Percentiles rank a stretch among this genome's conserved stretches.
These are phyloP conservation scores for Aphrophora alni DNA, from an alignment of 2,888 invertebrate genomes.

Conservation along the genomic window DNA sequence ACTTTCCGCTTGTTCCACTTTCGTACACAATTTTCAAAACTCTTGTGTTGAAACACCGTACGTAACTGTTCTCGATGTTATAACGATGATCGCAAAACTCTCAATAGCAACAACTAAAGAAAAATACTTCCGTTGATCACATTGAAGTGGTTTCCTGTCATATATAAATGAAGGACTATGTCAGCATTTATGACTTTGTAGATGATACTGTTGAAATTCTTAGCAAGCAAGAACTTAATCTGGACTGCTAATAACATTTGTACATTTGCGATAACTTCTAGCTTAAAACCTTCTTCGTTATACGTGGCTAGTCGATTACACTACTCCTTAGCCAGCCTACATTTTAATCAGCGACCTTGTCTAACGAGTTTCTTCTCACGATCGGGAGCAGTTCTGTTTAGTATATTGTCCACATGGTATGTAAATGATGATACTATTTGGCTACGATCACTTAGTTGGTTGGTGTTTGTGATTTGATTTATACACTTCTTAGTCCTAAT, in stretches of 20 bases:
- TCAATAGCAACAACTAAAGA: conserved; percentile 24
- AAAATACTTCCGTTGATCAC: conserved; percentile 22
- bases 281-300: conserved; percentile 31
- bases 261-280: conserved; percentile 27
- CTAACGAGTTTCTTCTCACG: conserved; percentile 16
- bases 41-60: neutral
- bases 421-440: conserved; percentile 18
- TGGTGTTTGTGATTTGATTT: conserved; percentile 14
- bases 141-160: conserved; percentile 27
- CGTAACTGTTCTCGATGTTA: conserved; percentile 15
- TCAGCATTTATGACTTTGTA: conserved; percentile 21
- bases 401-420: conserved; percentile 10
- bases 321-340: conserved; percentile 4
- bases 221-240: conserved; percentile 29
- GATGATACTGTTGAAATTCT: conserved; percentile 31
- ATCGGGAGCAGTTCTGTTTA: neutral
- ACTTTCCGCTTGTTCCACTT: neutral
- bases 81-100: conserved; percentile 27
- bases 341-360: conserved; percentile 21
- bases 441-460: conserved; percentile 22
- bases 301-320: conserved; percentile 19
- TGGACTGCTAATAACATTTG: conserved; percentile 27
- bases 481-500: conserved; percentile 19
- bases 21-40: conserved; percentile 13
- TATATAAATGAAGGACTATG: conserved; percentile 26